A percentile compares a stretch with the other conserved stretches of the same genome.
Evolutionary conservation across 2,113 vertebrate species (phyloP).

Genomic region (Perca fluviatilis): DNA sequence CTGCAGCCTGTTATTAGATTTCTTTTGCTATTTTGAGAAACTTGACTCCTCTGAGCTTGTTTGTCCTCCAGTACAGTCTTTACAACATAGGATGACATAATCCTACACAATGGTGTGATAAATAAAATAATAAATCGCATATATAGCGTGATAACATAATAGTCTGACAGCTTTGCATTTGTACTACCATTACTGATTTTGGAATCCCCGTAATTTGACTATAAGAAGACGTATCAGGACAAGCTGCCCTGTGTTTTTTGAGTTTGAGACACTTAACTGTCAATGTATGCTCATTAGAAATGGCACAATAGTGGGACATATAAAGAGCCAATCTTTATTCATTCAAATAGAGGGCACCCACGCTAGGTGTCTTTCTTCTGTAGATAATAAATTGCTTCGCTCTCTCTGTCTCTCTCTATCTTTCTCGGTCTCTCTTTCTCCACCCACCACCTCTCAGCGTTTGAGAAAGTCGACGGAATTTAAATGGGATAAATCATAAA

Average conservation of each 20-base stretch:
- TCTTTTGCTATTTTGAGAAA: constrained; percentile 17
- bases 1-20: neutral
- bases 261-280: constrained; percentile 57
- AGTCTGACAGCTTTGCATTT: constrained; percentile 9
- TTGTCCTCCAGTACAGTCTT: neutral
- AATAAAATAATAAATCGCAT: neutral
- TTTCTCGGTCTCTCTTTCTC: constrained; percentile 55
- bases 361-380: constrained; percentile 72
- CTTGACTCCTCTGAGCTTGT: neutral
- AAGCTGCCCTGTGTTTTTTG: constrained; percentile 41
- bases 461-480: constrained; percentile 82
- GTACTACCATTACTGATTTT: neutral
- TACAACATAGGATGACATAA: neutral
- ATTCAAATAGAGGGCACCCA: constrained; percentile 81
- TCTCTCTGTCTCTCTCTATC: constrained; percentile 46
- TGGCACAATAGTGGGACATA: constrained; percentile 70
- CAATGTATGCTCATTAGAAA: constrained; percentile 79
- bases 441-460: constrained; percentile 68
- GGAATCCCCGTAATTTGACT: constrained; percentile 16
- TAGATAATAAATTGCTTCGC: constrained; percentile 74
- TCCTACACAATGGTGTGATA: neutral
- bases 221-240: constrained; percentile 26
- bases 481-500: constrained; percentile 86
- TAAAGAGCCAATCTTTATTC: constrained; percentile 81
- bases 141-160: neutral